These are phyloP conservation scores for Chrysopa pallens DNA, from an alignment of 1,140 invertebrate species.

Conservation along the genomic window DNA sequence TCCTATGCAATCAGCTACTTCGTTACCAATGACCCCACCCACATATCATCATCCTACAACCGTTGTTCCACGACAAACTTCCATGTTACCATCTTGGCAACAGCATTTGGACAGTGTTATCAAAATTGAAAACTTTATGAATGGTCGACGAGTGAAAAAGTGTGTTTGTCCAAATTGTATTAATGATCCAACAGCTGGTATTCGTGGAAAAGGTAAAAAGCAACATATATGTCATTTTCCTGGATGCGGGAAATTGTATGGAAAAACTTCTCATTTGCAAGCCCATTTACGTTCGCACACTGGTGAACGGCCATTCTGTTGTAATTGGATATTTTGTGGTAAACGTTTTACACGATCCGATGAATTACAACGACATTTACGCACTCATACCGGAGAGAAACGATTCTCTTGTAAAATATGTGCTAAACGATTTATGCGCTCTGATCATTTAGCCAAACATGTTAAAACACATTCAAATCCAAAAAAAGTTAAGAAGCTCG, in stretches of 20 bases:
- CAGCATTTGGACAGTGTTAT: not conserved
- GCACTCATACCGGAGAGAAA: constrained; percentile 72
- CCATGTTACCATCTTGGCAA: constrained; percentile 12
- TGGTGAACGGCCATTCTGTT: constrained; percentile 56
- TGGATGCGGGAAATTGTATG: constrained; percentile 82
- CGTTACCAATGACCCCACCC: no score
- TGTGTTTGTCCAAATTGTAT: constrained; percentile 57
- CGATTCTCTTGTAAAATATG: constrained; percentile 57
- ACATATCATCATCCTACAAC: constrained; percentile 12
- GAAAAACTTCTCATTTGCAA: constrained; percentile 79
- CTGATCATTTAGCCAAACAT: constrained; percentile 73
- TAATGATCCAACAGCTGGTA: constrained; percentile 37
- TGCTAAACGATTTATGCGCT: constrained; percentile 62
- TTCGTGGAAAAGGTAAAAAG: constrained; percentile 41
- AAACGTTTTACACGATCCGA: constrained; percentile 80
- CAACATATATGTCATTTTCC: constrained; percentile 81
- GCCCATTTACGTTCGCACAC: constrained; percentile 75
- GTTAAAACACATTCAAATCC: constrained; percentile 55
- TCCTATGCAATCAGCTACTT: not conserved
- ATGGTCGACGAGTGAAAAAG: constrained; percentile 16
- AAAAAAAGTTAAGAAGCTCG: constrained; percentile 7
- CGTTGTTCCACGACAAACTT: constrained; percentile 11
- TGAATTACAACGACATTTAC: constrained; percentile 63
- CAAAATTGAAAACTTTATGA: not conserved
- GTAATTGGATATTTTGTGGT: constrained; percentile 65